Evolutionary conservation across 2,113 vertebrate species (phyloP).

Genomic region (Pelmatolapia mariae): DNA sequence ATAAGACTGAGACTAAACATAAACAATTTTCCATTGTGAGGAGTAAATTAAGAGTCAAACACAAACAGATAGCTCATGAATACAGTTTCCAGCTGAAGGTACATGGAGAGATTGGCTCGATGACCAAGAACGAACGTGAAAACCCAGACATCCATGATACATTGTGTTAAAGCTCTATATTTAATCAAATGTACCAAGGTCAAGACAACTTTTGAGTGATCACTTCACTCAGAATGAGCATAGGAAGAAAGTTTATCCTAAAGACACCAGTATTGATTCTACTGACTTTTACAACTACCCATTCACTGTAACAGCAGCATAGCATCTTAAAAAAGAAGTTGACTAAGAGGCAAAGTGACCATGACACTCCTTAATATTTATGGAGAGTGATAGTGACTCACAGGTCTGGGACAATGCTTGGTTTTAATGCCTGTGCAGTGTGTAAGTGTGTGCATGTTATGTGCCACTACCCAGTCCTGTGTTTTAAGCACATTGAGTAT

Average conservation of each 20-base stretch:
- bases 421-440: constrained; percentile 4
- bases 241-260: background rate
- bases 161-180: background rate
- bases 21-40: background rate
- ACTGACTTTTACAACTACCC: background rate
- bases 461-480: background rate
- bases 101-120: background rate
- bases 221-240: background rate
- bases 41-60: background rate
- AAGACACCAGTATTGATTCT: background rate
- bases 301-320: background rate
- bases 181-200: background rate
- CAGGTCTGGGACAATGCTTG: constrained; percentile 7
- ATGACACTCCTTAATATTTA: constrained; percentile 17
- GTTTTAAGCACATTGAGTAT: background rate
- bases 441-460: background rate
- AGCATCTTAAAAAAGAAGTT: background rate
- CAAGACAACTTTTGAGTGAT: background rate
- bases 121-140: background rate
- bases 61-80: background rate
- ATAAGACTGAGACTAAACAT: background rate
- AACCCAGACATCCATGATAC: background rate
- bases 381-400: background rate
- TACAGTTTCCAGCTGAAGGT: background rate
- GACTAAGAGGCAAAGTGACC: constrained; percentile 5